Conservation (phyloP, 2,888 invertebrate genomes). For the Apamea crenata region DNA sequence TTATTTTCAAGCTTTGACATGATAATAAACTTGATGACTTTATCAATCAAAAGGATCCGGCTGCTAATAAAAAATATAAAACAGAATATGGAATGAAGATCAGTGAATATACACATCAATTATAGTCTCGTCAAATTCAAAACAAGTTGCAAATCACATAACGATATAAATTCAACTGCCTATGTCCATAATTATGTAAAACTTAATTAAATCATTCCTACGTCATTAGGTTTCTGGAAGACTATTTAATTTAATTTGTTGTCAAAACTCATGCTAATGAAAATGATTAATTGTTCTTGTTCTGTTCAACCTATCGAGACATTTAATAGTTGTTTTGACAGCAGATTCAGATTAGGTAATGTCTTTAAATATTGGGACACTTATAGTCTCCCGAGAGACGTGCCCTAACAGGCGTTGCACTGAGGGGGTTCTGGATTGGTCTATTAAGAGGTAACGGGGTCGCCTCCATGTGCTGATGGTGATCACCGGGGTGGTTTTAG, state of each 20-base stretch:
- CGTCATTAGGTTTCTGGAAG: constrained; percentile 20
- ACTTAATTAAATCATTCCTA: constrained; percentile 8
- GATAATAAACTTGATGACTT: constrained; percentile 9
- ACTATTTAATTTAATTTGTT: background rate
- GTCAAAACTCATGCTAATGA: background rate
- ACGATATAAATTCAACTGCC: constrained; percentile 2
- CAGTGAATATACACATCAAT: constrained; percentile 34
- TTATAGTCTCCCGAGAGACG: too few relatives aligned
- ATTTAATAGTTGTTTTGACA: background rate
- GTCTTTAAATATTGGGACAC: background rate
- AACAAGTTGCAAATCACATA: constrained; percentile 53
- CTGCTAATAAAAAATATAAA: constrained; percentile 7
- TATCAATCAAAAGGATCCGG: constrained; percentile 31
- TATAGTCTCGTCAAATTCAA: constrained; percentile 34
- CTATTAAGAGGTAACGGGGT: too few relatives aligned
- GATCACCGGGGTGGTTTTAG: too few relatives aligned
- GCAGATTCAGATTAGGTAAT: background rate
- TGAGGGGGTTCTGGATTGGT: too few relatives aligned
- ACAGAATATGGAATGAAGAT: background rate
- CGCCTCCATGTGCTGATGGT: too few relatives aligned
- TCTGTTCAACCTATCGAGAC: too few relatives aligned
- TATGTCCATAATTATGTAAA: constrained; percentile 34
- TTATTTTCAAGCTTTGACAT: background rate
- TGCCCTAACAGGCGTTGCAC: too few relatives aligned
- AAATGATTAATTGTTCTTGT: background rate